Conservation (phyloP, 2,113 vertebrate species). For the Menura novaehollandiae region DNA sequence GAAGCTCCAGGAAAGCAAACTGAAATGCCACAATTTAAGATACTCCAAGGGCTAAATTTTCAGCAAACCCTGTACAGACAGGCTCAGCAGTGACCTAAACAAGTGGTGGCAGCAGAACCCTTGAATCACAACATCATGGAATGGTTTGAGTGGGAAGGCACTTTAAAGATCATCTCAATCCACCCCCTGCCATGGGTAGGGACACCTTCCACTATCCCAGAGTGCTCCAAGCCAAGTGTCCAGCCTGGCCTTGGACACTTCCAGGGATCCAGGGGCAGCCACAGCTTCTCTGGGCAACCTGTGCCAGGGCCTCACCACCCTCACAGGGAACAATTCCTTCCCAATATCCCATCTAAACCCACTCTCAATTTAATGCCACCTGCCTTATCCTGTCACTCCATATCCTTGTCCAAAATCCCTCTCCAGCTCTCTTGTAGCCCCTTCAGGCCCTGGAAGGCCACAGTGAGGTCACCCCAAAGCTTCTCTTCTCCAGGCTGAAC, state of each 20-base stretch:
- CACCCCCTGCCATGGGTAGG: not conserved
- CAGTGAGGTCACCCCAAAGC: fast-evolving
- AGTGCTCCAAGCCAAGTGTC: not conserved
- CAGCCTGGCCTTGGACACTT: not conserved
- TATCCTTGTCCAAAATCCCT: fast-evolving
- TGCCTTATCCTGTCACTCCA: not conserved
- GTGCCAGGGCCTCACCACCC: not conserved
- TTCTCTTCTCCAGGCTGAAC: not conserved
- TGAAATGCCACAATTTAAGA: not conserved
- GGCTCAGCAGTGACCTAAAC: not conserved
- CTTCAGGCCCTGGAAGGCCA: not conserved
- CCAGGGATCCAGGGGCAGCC: not conserved
- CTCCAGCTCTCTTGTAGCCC: fast-evolving
- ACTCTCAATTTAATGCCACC: not conserved
- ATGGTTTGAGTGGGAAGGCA: no score
- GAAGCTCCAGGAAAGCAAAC: not conserved
- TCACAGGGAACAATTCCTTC: not conserved
- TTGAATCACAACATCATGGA: no score
- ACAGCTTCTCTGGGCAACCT: not conserved
- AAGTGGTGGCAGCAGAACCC: not conserved
- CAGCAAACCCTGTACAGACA: not conserved
- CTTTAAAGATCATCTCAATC: not conserved
- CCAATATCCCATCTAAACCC: not conserved
- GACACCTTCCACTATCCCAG: not conserved
- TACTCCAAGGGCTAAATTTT: not conserved